Evolutionary conservation across 2,113 vertebrate species (phyloP), one percentile per base, ranked within the genome.

Genomic region (Mormyrus iriodes): DNA sequence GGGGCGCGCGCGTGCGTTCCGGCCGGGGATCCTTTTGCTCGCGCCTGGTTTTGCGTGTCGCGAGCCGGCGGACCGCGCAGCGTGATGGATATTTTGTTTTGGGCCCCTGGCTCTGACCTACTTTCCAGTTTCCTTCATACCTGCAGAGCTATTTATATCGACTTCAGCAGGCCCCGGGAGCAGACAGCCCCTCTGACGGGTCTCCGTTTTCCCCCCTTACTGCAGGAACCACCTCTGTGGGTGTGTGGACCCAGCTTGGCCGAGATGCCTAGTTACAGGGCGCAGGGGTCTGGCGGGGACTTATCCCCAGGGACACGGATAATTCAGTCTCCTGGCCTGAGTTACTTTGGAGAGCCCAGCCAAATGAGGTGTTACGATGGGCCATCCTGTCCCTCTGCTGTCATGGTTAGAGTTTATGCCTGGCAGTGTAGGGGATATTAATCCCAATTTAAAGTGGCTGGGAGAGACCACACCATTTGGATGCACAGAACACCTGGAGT

Each of bases 131-230:
- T 90, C 91, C 91, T 93, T 90, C 90, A 91, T 93, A 93, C 93
- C 93, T 93, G 92, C 93, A 90, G 88, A 90, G 90, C 92, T 93
- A 93, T 93, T 93, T 92, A 93, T 93, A 93, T 90, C 88, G 85
- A 88, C 91, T 91, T 91, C 92, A 92, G 91, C 91, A 89, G 90
- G 91, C 89, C 90, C 88, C 53, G 46, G 65, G 88, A 91, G 90
- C 83, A 90, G 88, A 82, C 82, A 86, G 89, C 83, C 85, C 85
- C 85, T 27, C 49, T 35, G 44, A 86, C 51, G 89, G 76, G 55
- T 51, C 88, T 69, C 27, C 82, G 51, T 87, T 87, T 58, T 55
- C 87, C 85, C 44, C 65, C 48, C 15, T 4, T 9, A 48, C 19
- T 49, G 46, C 46, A 49, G 44, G 19, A 42, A 31, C 44, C 65